Percentiles rank a stretch among this genome's conserved stretches.
Conservation (phyloP, 1,140 invertebrate genomes). For the Melipona quadrifasciata region DNA sequence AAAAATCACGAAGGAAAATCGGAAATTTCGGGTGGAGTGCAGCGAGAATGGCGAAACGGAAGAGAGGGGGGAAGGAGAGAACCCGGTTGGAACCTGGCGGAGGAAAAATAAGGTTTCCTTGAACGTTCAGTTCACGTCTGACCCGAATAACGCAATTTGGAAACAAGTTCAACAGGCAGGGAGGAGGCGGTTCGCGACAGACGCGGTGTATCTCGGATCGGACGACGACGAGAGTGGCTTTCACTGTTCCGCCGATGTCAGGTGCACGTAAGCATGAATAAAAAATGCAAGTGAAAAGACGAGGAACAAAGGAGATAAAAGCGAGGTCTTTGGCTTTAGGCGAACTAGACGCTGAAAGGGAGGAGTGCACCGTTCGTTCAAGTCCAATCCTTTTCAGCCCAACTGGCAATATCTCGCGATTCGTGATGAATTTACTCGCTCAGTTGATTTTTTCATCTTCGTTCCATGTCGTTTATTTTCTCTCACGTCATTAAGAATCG, state of each 20-base stretch:
- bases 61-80: no score
- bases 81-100: background rate
- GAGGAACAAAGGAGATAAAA: background rate
- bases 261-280: background rate
- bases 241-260: constrained; percentile 29
- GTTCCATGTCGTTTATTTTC: no score
- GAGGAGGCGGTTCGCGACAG: background rate
- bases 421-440: no score
- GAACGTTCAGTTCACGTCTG: constrained; percentile 17
- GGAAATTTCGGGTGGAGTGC: no score
- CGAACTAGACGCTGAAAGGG: background rate
- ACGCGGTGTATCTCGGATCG: constrained; percentile 42
- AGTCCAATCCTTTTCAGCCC: no score
- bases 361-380: no score
- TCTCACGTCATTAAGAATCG: no score
- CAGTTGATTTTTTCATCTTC: no score
- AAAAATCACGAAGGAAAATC: no score
- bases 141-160: constrained; percentile 31
- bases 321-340: background rate
- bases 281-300: background rate
- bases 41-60: no score
- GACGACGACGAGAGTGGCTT: constrained; percentile 27
- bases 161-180: background rate
- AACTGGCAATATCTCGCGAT: no score
- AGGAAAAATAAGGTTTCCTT: background rate